These are phyloP conservation scores for Stichopus chloronotus DNA, from an alignment of 35 echinoderm and acorn worm genomes.

Conservation along the genomic window DNA sequence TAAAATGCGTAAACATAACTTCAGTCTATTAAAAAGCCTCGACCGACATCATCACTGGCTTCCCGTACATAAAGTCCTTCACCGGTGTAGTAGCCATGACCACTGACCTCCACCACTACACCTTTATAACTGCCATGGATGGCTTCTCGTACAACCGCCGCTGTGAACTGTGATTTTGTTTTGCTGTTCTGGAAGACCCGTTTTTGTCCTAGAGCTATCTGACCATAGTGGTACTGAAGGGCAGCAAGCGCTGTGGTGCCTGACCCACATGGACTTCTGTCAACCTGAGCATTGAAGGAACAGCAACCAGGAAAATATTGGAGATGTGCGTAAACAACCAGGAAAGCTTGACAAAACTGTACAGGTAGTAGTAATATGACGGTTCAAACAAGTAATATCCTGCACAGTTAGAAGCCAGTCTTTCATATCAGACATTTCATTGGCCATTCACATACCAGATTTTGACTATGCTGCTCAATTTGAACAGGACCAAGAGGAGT, in stretches of 20 bases:
- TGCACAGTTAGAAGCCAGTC: too few relatives aligned
- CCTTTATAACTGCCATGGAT: constrained; percentile 77
- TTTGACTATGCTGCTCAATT: too few relatives aligned
- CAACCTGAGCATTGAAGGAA: constrained; percentile 62
- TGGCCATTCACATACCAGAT: too few relatives aligned
- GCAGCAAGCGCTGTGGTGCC: constrained; percentile 87
- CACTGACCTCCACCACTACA: constrained; percentile 90
- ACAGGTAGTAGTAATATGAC: too few relatives aligned
- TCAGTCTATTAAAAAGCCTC: constrained; percentile 72
- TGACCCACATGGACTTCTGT: constrained; percentile 85
- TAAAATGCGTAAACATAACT: not conserved
- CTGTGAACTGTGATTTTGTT: constrained; percentile 70
- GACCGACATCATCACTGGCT: constrained; percentile 70
- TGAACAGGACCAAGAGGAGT: too few relatives aligned
- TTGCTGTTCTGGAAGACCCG: constrained; percentile 75
- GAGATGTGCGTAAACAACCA: too few relatives aligned
- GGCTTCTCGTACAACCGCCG: constrained; percentile 61
- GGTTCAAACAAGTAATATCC: too few relatives aligned
- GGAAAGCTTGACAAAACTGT: too few relatives aligned
- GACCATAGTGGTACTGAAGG: constrained; percentile 80
- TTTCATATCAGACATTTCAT: too few relatives aligned
- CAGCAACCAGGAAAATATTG: not conserved
- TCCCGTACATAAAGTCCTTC: constrained; percentile 73
- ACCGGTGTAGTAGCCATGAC: constrained; percentile 79
- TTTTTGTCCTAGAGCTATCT: constrained; percentile 66